A percentile compares a stretch with the other conserved stretches of the same genome.
phyloP scores from a whole-genome alignment of 2,113 vertebrate genomes.

The Hypocryptadius cinnamomeus region DNA sequence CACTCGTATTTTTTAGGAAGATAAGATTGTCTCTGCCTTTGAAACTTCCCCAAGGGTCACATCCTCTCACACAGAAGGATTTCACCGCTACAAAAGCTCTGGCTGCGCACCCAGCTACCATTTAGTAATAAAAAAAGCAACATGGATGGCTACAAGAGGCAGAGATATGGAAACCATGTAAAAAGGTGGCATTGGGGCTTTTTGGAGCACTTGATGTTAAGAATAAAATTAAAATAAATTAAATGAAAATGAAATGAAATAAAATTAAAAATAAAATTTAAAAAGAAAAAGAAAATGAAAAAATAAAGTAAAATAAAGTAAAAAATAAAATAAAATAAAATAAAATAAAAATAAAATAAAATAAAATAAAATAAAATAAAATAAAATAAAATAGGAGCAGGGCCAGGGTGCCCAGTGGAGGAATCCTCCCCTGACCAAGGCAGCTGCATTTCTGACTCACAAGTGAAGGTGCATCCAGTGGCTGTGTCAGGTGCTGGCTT shows the following conservation, averaged over 20 bases:
- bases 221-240: not conserved
- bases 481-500: not conserved
- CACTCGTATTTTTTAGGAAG: not conserved
- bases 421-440: not conserved
- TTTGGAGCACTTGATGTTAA: not conserved
- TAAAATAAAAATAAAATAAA: not conserved
- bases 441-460: not conserved
- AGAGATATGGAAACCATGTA: accelerated
- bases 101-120: not conserved
- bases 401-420: not conserved
- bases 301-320: not conserved
- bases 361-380: not conserved
- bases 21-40: not conserved
- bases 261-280: not conserved
- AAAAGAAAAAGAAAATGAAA: not conserved
- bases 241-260: not conserved
- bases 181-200: not conserved
- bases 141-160: not conserved
- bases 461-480: not conserved
- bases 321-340: not conserved
- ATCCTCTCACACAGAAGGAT: not conserved
- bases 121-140: not conserved
- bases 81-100: not conserved
- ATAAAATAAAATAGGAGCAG: not conserved
- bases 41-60: not conserved